Evolutionary conservation across 1,140 invertebrate genomes (phyloP), one percentile per base, ranked within the genome.

Genomic region (Temnothorax longispinosus): DNA sequence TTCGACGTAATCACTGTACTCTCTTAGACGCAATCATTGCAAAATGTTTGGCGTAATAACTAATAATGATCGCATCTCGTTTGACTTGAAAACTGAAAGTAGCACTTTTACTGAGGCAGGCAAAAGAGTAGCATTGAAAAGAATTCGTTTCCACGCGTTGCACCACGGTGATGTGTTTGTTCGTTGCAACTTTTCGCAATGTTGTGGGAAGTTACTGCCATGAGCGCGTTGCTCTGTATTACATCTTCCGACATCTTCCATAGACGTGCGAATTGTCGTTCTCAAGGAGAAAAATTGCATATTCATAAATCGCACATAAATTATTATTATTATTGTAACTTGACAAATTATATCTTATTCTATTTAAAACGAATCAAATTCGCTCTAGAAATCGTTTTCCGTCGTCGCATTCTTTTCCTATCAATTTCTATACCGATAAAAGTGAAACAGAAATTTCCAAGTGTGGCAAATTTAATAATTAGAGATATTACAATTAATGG

Each of bases 181-280:
- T 47, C 67, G 71, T 72, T 50, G 47, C 62, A 50, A 85, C 54
- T 88, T 60, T 58, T 56, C 85, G 35, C 74, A 85, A 88, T 82
- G 27, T 67, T 82, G 67, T 84, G 85, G 72, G 89, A 90, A 89
- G 80, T 80, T 58, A 56, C n/a, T 71, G 65, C 71, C 11, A n/a
- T 32, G 1, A 81, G 15, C 81, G 38, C n/a, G 60, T 71, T 65
- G 41, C 21, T 75, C 32, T 41, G 38, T 38, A 21, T 56, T 64
- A 56, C 56, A 76, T 89, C 50, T 77, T 77, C 21, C 64, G 52
- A 56, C 56, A 76, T 89, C 50, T 77, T 77, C 21, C 64, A 58
- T 41, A 67, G 35, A 77, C 54, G 56, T 78, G 77, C 76, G 72
- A 89, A 69, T 15, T 27, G 4, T 41, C n/a, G 21, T 50, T 47